These are phyloP conservation scores for Vulpes lagopus DNA, from an alignment of 2,113 vertebrate species.

Conservation along the genomic window DNA sequence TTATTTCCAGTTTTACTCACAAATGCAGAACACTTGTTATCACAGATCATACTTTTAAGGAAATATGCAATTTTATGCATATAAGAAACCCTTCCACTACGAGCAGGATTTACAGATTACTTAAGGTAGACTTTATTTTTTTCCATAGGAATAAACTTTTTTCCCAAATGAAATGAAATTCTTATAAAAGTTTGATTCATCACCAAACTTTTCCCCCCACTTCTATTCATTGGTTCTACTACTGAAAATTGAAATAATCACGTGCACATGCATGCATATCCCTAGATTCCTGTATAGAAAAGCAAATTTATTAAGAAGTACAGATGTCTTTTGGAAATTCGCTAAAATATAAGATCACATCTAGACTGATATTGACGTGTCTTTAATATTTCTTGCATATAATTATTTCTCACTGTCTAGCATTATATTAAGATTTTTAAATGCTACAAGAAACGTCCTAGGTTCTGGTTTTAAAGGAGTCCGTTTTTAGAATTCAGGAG, in stretches of 20 bases:
- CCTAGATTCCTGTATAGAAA: constrained; percentile 61
- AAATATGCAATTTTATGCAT: constrained; percentile 69
- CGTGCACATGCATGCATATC: neutral
- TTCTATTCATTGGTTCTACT: constrained; percentile 80
- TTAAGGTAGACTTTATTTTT: constrained; percentile 81
- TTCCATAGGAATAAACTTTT: constrained; percentile 76
- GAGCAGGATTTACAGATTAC: constrained; percentile 72
- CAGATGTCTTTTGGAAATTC: neutral
- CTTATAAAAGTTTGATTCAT: constrained; percentile 83
- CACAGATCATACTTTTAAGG: constrained; percentile 71
- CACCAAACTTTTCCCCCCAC: constrained; percentile 77
- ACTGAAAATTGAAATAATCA: constrained; percentile 53
- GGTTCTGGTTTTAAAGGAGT: neutral
- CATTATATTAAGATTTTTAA: neutral
- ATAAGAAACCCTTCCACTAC: constrained; percentile 77
- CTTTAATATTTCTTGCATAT: neutral
- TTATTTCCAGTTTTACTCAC: constrained; percentile 9
- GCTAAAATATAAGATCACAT: neutral
- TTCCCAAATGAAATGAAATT: constrained; percentile 84
- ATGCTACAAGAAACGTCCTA: neutral
- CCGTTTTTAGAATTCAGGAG: neutral
- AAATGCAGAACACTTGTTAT: constrained; percentile 63
- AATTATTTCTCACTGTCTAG: neutral
- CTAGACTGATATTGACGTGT: neutral
- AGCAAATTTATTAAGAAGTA: constrained; percentile 70